phyloP scores from a whole-genome alignment of 2,797 vertebrate species.

The Fistularia commersonii region DNA sequence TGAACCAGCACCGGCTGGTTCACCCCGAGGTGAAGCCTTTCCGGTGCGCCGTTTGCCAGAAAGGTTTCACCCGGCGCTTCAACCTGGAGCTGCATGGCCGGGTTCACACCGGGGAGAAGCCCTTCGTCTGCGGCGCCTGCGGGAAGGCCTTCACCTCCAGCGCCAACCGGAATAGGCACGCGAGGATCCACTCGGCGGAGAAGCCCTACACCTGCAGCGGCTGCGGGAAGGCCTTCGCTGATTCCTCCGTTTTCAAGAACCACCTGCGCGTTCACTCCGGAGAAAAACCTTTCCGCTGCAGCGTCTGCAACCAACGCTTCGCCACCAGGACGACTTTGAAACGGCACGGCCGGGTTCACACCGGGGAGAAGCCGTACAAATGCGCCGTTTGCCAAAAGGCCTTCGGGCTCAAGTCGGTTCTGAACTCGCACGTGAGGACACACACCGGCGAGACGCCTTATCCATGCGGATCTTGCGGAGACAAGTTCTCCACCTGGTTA shows the following conservation, averaged over 20 bases:
- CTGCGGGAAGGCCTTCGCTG: neutral
- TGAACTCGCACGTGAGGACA: neutral
- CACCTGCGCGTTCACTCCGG: neutral
- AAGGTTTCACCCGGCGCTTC: neutral
- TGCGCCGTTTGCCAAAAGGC: neutral
- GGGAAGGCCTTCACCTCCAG: neutral
- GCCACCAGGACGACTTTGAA: neutral
- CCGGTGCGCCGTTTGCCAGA: neutral
- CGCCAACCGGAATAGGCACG: neutral
- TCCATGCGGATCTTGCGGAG: too few relatives aligned
- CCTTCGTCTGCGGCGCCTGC: neutral
- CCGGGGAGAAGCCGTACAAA: constrained; percentile 4
- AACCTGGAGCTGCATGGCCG: neutral
- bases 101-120: constrained; percentile 1
- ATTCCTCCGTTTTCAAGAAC: neutral
- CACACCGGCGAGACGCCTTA: neutral
- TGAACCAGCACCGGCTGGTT: too few relatives aligned
- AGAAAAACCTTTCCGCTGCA: neutral
- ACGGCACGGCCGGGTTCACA: neutral
- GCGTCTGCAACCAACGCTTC: neutral
- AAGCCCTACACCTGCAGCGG: neutral
- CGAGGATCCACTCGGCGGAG: neutral
- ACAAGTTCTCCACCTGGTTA: too few relatives aligned
- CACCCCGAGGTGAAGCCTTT: neutral
- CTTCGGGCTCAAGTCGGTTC: neutral